Conservation (phyloP, 2,888 invertebrate species). For the Spilosoma lubricipeda region DNA sequence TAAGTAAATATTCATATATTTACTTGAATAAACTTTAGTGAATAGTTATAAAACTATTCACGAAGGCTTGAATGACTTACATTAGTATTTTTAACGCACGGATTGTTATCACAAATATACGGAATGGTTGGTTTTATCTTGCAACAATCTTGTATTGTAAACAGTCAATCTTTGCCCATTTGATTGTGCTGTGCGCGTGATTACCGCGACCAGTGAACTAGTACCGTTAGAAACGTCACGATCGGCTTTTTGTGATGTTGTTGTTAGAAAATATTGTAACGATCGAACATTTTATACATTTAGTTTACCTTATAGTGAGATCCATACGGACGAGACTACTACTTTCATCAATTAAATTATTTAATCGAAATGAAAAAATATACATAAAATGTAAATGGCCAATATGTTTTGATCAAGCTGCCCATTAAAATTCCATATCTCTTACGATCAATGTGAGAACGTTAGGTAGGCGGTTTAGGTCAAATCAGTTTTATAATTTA, state of each 20-base stretch:
- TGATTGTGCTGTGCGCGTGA: constrained; percentile 30
- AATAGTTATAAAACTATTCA: not conserved
- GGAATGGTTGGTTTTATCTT: not conserved
- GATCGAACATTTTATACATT: not conserved
- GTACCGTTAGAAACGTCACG: constrained; percentile 41
- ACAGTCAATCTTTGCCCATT: constrained; percentile 34
- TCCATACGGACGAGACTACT: not conserved
- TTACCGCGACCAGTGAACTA: constrained; percentile 33
- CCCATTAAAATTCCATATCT: not conserved
- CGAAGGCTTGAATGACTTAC: not conserved
- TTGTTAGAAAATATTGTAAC: constrained; percentile 1
- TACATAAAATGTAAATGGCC: not conserved
- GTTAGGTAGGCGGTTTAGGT: not conserved
- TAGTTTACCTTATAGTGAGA: too few species aligned
- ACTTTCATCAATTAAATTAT: not conserved
- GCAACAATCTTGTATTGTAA: constrained; percentile 24
- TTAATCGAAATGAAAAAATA: not conserved
- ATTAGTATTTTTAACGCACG: too few species aligned
- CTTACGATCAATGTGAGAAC: not conserved
- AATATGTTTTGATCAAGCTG: not conserved
- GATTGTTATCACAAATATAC: not conserved
- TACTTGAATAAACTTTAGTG: too few species aligned
- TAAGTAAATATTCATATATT: not conserved
- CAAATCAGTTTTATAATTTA: not conserved
- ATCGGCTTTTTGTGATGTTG: constrained; percentile 8